Percentiles rank a stretch among this genome's conserved stretches.
Conservation (phyloP, 2,797 vertebrate genomes). For the Picus viridis region DNA sequence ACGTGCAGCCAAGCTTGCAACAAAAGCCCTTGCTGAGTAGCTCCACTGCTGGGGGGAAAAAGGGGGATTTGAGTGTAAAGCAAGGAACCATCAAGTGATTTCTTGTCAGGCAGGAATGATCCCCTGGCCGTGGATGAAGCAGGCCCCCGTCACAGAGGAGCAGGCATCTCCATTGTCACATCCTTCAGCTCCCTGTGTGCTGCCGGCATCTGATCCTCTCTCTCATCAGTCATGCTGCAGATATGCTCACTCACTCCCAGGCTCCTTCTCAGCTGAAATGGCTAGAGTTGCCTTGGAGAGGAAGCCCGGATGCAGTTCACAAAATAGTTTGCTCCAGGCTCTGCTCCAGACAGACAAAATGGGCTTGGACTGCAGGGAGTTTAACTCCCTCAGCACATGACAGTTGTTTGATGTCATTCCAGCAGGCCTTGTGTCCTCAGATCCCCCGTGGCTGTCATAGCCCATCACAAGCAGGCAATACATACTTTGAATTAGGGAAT, state of each 20-base stretch:
- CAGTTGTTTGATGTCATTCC: conserved; percentile 16
- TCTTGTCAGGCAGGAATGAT: neutral
- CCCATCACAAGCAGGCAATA: neutral
- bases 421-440: conserved; percentile 15
- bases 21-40: neutral
- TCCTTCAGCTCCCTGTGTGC: neutral
- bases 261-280: conserved; percentile 31
- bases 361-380: conserved; percentile 15
- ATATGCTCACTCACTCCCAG: neutral
- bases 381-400: conserved; percentile 39
- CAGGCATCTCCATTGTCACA: neutral
- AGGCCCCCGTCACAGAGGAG: neutral
- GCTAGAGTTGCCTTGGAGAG: conserved; percentile 54
- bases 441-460: neutral
- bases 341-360: conserved; percentile 40
- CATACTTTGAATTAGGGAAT: neutral
- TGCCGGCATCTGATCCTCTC: conserved; percentile 15
- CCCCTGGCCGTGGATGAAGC: neutral
- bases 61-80: neutral
- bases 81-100: neutral
- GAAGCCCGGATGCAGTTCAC: conserved; percentile 40
- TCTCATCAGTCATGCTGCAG: conserved; percentile 41
- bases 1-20: neutral
- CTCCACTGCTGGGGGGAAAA: neutral
- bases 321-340: conserved; percentile 55